phyloP scores from a whole-genome alignment of 2,113 vertebrate species.

The Laticauda colubrina region DNA sequence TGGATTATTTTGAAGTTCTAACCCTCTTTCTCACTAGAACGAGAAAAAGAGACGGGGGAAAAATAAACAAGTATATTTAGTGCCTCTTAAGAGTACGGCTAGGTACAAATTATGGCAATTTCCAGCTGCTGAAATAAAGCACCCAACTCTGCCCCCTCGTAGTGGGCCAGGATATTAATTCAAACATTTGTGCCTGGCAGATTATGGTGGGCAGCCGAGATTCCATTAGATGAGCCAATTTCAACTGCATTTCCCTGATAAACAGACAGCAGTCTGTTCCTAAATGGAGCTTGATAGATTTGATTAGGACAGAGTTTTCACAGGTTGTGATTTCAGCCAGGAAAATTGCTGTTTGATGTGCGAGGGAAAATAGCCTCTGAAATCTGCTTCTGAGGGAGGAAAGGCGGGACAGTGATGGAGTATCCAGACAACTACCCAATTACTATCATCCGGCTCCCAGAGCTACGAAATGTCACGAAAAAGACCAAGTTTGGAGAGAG shows the following conservation, averaged over 20 bases:
- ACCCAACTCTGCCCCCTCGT: constrained; percentile 64
- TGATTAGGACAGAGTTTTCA: constrained; percentile 71
- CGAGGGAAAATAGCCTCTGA: constrained; percentile 54
- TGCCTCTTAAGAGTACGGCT: constrained; percentile 56
- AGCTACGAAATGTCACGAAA: constrained; percentile 58
- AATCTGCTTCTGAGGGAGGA: constrained; percentile 58
- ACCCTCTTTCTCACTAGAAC: not conserved
- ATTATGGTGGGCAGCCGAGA: constrained; percentile 61
- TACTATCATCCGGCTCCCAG: constrained; percentile 55
- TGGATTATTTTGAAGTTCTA: not conserved
- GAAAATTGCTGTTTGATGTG: constrained; percentile 55
- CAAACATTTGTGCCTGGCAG: constrained; percentile 58
- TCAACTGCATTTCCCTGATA: constrained; percentile 73
- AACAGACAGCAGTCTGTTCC: constrained; percentile 64
- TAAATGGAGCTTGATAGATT: constrained; percentile 72
- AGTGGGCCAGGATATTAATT: constrained; percentile 68
- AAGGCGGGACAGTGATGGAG: constrained; percentile 32
- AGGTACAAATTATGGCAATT: constrained; percentile 75
- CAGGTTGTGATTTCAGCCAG: constrained; percentile 70
- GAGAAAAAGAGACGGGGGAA: not conserved
- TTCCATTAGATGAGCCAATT: constrained; percentile 74
- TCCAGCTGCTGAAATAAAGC: constrained; percentile 73
- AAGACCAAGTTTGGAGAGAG: constrained; percentile 39
- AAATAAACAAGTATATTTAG: constrained; percentile 22
- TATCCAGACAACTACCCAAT: constrained; percentile 52